Evolutionary conservation across 2,797 vertebrate species (phyloP).

Genomic region (Erithacus rubecula): DNA sequence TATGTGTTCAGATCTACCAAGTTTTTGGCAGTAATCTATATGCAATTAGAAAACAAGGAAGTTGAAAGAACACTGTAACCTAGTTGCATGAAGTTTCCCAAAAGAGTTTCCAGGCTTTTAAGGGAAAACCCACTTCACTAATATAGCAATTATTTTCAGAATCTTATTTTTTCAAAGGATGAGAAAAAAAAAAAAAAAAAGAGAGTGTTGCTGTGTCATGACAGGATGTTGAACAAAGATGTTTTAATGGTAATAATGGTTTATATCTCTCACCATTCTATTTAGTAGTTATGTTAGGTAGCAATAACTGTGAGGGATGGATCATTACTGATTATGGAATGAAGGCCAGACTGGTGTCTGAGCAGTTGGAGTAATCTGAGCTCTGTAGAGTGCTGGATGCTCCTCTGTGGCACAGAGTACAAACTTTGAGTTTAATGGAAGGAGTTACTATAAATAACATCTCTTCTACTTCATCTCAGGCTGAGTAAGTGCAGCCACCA

Average conservation of each 20-base stretch:
- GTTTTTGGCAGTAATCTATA: neutral
- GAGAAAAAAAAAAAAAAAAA: neutral
- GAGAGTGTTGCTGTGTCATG: neutral
- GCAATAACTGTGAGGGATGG: constrained; percentile 47
- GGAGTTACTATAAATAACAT: constrained; percentile 30
- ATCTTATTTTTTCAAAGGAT: neutral
- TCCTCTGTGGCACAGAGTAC: neutral
- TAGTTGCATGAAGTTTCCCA: neutral
- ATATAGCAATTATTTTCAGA: neutral
- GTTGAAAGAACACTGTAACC: neutral
- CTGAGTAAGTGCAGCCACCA: neutral
- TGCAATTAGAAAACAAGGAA: neutral
- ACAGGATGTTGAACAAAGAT: constrained; percentile 8
- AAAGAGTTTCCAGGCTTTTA: neutral
- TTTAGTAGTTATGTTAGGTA: constrained; percentile 24
- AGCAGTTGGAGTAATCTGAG: constrained; percentile 18
- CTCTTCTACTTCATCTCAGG: neutral
- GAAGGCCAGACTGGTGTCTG: constrained; percentile 42
- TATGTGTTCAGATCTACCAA: neutral
- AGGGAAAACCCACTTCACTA: neutral
- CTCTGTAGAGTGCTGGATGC: neutral
- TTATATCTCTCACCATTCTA: neutral
- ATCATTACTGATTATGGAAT: constrained; percentile 45
- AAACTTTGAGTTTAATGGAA: constrained; percentile 11
- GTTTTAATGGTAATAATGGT: neutral